Conservation (phyloP, 2,797 vertebrate genomes). For the Sebastes matsubarae region DNA sequence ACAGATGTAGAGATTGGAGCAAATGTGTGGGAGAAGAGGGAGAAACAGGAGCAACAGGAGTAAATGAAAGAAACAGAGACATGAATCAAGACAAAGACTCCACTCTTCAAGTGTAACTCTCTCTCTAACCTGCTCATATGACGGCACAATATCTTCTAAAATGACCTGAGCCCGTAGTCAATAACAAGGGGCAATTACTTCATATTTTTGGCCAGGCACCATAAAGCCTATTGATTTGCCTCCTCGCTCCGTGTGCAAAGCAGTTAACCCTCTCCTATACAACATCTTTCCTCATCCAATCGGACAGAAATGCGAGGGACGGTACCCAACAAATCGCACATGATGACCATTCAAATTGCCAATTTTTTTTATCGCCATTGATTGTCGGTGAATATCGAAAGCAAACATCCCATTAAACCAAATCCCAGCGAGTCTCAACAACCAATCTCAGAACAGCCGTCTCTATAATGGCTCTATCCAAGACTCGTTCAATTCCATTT, state of each 20-base stretch:
- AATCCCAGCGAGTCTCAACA: slow-evolving; percentile 26
- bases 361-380: neutral
- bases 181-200: slow-evolving; percentile 62
- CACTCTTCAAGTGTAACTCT: slow-evolving; percentile 16
- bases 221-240: slow-evolving; percentile 67
- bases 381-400: slow-evolving; percentile 27
- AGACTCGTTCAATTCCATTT: slow-evolving; percentile 49
- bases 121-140: slow-evolving; percentile 11
- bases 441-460: slow-evolving; percentile 22
- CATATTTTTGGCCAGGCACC: slow-evolving; percentile 63
- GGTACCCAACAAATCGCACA: slow-evolving; percentile 5
- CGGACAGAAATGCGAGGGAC: neutral
- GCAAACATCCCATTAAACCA: slow-evolving; percentile 32
- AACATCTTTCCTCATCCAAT: slow-evolving; percentile 10
- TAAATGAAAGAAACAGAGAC: slow-evolving; percentile 7
- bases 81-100: neutral
- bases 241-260: slow-evolving; percentile 25
- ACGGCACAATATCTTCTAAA: slow-evolving; percentile 47
- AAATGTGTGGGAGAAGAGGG: neutral
- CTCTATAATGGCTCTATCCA: slow-evolving; percentile 26
- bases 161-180: slow-evolving; percentile 48
- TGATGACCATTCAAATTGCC: slow-evolving; percentile 20
- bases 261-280: slow-evolving; percentile 54
- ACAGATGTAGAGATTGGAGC: neutral
- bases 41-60: neutral